Conservation (phyloP, 1,140 invertebrate species). For the Brachionus angularis region DNA sequence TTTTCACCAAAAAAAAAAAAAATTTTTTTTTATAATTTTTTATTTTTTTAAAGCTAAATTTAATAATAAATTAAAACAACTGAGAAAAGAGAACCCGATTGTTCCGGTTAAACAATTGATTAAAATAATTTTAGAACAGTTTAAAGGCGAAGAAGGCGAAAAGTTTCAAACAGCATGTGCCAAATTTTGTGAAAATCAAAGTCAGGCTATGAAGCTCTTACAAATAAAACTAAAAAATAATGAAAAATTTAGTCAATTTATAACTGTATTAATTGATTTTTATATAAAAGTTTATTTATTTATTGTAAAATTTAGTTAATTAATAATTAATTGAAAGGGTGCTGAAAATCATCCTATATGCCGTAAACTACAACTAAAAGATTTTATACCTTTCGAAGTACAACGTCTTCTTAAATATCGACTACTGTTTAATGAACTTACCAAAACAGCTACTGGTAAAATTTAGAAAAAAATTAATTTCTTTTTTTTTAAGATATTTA, state of each 20-base stretch:
- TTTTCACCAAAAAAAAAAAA: neutral
- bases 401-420: slow-evolving; percentile 32
- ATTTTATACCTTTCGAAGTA: slow-evolving; percentile 39
- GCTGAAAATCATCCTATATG: slow-evolving; percentile 40
- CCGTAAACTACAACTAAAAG: slow-evolving; percentile 38
- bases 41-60: slow-evolving; percentile 37
- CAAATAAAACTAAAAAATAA: slow-evolving; percentile 38
- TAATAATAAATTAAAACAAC: slow-evolving; percentile 33
- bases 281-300: neutral
- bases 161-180: slow-evolving; percentile 40
- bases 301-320: neutral
- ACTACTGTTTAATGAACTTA: slow-evolving; percentile 38
- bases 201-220: slow-evolving; percentile 27
- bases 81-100: slow-evolving; percentile 11
- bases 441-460: slow-evolving; percentile 28
- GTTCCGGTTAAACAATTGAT: slow-evolving; percentile 22
- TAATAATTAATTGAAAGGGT: neutral
- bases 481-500: neutral
- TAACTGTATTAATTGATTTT: neutral
- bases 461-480: neutral
- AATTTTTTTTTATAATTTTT: neutral
- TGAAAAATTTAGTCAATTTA: slow-evolving; percentile 42
- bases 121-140: slow-evolving; percentile 15
- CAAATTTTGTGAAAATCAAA: slow-evolving; percentile 42
- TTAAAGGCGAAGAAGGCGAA: slow-evolving; percentile 33